Evolutionary conservation across 2,113 vertebrate species (phyloP), one percentile per base, ranked within the genome.

Genomic region (Pelobates fuscus): DNA sequence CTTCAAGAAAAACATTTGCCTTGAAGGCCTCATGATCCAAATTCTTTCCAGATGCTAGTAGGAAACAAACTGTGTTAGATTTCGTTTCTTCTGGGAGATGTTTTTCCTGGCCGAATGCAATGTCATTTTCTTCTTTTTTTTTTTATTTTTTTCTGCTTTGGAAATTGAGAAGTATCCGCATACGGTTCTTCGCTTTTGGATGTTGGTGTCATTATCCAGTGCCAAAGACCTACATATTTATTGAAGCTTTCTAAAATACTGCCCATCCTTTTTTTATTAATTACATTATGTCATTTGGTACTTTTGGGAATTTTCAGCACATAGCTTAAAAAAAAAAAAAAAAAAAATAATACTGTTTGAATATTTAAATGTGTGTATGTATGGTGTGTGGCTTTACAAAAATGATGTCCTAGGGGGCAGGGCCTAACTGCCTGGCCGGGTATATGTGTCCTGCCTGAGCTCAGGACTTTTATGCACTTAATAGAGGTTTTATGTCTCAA

Each of bases 21-120:
- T 77, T 71, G 46, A 18, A 77, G 77, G 60, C 14, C 27, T 30
- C 25, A 61, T 58, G 72, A 71, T 32, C 30, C 27, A 81, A 66
- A 81, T 81, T 49, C 66, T 83, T 87, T 79, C 81, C 84, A 88
- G 80, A 81, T 82, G 83, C 73, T 59, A 62, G 26, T 57, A 58
- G 61, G 77, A 82, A 80, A 83, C 80, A 84, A 78, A 44, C 57
- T 46, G 66, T 73, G 58, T 69, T 61, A 41, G 15, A 32, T 79
- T 82, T 83, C 79, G 14, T 81, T 84, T 82, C 46, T 83, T 32
- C 60, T 77, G 14, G n/a, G 21, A 37, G 44, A 77, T 49, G 30
- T 18, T 2, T 66, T 49, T 57, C 49, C 76, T 82, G 57, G 5
- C 76, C 46, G 2, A 75, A 12, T 62, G 24, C 46, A 1, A 70